Percentiles rank a stretch among this genome's conserved stretches.
phyloP scores from a whole-genome alignment of 2,797 vertebrate species.

The Tauraco hartlaubi region DNA sequence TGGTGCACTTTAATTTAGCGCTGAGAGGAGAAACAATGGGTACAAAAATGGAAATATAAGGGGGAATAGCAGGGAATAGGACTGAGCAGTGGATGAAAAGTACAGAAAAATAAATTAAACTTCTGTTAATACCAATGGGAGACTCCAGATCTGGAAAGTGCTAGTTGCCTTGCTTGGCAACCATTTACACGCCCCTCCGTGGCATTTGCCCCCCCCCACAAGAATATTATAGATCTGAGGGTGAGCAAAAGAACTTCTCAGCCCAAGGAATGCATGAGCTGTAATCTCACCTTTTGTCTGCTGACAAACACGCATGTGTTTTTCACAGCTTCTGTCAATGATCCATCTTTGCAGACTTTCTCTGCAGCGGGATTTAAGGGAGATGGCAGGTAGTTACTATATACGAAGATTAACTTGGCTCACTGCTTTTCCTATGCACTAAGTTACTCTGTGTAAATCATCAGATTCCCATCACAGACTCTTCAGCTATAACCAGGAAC shows the following conservation, averaged over 20 bases:
- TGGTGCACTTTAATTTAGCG: not conserved
- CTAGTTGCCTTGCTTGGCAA: not conserved
- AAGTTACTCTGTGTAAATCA: not conserved
- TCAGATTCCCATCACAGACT: not conserved
- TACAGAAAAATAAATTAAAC: not conserved
- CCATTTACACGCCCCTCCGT: not conserved
- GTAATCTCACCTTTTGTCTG: constrained; percentile 4
- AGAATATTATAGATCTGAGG: not conserved
- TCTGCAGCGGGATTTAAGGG: not conserved
- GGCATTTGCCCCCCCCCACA: not conserved
- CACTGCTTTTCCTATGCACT: not conserved
- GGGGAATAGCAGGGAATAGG: not conserved
- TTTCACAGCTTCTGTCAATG: not conserved
- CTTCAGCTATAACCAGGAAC: not conserved
- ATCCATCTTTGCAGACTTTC: not conserved
- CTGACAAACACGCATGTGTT: not conserved
- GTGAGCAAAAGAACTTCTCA: not conserved
- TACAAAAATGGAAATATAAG: not conserved
- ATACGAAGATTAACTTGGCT: not conserved
- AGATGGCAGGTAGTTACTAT: not conserved
- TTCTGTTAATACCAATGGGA: not conserved
- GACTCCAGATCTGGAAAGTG: not conserved
- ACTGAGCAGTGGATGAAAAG: not conserved
- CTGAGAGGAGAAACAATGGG: not conserved
- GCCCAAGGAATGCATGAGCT: not conserved